Conservation (phyloP, 2,113 vertebrate genomes). For the Mus pahari region DNA sequence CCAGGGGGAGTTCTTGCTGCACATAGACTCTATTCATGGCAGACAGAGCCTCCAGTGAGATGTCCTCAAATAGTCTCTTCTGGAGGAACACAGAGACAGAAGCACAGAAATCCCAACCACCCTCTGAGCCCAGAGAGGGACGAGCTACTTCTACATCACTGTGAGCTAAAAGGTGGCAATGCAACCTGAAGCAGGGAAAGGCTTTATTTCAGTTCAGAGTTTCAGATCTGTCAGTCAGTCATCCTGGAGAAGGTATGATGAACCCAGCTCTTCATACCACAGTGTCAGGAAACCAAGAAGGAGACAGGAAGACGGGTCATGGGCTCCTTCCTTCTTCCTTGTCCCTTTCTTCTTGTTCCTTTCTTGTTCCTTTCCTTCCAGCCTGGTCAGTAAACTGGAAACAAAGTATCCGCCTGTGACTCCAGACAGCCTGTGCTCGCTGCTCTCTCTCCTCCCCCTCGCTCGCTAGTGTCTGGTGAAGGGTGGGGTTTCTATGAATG, state of each 20-base stretch:
- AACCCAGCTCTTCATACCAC: background rate
- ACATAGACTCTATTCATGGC: background rate
- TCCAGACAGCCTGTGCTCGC: background rate
- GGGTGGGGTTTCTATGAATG: background rate
- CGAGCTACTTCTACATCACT: too few relatives aligned
- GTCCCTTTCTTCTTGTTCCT: background rate
- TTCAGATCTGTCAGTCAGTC: background rate
- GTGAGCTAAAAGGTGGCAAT: background rate
- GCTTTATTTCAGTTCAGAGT: background rate
- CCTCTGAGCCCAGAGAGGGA: background rate
- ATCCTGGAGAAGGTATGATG: background rate
- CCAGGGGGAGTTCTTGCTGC: background rate
- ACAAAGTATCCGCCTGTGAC: background rate
- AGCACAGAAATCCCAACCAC: background rate
- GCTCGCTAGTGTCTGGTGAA: accelerated
- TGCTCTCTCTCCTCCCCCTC: accelerated
- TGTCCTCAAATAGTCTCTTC: background rate
- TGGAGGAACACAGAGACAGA: background rate
- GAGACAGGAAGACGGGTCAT: background rate
- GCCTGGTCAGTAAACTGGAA: background rate
- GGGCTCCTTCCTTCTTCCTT: background rate
- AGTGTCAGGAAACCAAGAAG: background rate
- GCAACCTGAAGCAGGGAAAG: background rate
- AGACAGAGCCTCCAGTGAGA: background rate
- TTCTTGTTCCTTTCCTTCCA: background rate